Conservation (phyloP, 1,140 invertebrate species). For the Atta colombica region DNA sequence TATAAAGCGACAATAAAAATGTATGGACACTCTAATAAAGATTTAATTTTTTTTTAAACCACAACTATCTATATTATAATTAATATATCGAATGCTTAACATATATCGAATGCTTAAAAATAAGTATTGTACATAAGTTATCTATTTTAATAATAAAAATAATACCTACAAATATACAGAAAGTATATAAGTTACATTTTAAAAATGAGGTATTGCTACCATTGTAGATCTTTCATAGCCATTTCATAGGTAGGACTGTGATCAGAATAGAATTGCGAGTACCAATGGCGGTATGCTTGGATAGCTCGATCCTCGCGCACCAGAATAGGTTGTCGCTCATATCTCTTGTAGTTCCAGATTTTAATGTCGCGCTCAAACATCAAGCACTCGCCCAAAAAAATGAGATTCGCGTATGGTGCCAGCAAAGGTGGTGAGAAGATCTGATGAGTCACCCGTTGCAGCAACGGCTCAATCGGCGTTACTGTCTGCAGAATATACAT, state of each 20-base stretch:
- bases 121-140: not conserved
- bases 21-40: not conserved
- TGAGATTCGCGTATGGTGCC: slow-evolving; percentile 89
- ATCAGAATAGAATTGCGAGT: slow-evolving; percentile 94
- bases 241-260: slow-evolving; percentile 90
- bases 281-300: slow-evolving; percentile 93
- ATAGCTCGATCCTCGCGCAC: slow-evolving; percentile 92
- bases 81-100: not conserved
- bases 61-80: not conserved
- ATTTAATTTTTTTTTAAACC: not conserved
- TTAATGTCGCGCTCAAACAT: slow-evolving; percentile 95
- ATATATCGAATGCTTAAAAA: not conserved
- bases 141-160: slow-evolving; percentile 19
- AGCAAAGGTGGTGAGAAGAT: slow-evolving; percentile 89
- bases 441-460: slow-evolving; percentile 93
- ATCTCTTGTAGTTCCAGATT: slow-evolving; percentile 96
- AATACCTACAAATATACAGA: not conserved
- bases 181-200: not conserved
- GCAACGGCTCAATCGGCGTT: slow-evolving; percentile 92
- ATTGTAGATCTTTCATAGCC: slow-evolving; percentile 78
- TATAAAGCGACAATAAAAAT: slow-evolving; percentile 22
- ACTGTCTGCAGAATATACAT: slow-evolving; percentile 92
- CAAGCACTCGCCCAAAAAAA: slow-evolving; percentile 91
- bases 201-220: slow-evolving; percentile 71
- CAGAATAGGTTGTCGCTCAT: slow-evolving; percentile 90